phyloP scores from a whole-genome alignment of 2,113 vertebrate genomes.

The Cromileptes altivelis region DNA sequence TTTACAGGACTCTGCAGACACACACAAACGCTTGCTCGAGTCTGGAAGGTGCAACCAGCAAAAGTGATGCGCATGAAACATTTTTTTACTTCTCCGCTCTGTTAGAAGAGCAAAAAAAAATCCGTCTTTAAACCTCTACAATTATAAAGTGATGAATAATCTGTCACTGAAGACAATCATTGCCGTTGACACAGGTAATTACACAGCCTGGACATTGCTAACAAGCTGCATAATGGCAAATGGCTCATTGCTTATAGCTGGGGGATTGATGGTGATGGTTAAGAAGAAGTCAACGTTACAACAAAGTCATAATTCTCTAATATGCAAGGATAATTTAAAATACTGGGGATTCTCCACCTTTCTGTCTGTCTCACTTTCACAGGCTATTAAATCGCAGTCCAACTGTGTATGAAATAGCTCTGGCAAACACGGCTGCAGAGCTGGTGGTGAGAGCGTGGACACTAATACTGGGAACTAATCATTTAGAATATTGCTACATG shows the following conservation, averaged over 20 bases:
- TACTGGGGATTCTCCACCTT: constrained; percentile 63
- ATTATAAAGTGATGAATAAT: constrained; percentile 78
- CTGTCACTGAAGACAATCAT: constrained; percentile 76
- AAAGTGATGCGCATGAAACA: not conserved
- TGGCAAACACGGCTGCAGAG: constrained; percentile 63
- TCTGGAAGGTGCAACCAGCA: not conserved
- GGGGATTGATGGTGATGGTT: constrained; percentile 78
- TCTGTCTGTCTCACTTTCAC: constrained; percentile 70
- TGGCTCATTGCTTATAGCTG: constrained; percentile 78
- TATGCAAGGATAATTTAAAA: constrained; percentile 80
- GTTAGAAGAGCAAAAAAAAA: constrained; percentile 24
- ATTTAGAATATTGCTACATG: constrained; percentile 30
- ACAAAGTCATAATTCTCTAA: constrained; percentile 77
- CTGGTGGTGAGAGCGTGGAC: constrained; percentile 24
- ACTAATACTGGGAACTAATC: constrained; percentile 32
- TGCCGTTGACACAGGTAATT: constrained; percentile 83
- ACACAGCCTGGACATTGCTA: constrained; percentile 81
- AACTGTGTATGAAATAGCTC: constrained; percentile 79
- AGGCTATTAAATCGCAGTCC: constrained; percentile 77
- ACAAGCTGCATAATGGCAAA: constrained; percentile 82
- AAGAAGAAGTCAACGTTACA: constrained; percentile 77
- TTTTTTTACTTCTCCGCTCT: constrained; percentile 9
- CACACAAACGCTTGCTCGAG: not conserved
- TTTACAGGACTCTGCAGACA: not conserved
- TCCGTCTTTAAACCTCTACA: constrained; percentile 55